These are phyloP conservation scores for Eurytemora carolleeae DNA, from an alignment of 1,140 invertebrate genomes.

Conservation along the genomic window DNA sequence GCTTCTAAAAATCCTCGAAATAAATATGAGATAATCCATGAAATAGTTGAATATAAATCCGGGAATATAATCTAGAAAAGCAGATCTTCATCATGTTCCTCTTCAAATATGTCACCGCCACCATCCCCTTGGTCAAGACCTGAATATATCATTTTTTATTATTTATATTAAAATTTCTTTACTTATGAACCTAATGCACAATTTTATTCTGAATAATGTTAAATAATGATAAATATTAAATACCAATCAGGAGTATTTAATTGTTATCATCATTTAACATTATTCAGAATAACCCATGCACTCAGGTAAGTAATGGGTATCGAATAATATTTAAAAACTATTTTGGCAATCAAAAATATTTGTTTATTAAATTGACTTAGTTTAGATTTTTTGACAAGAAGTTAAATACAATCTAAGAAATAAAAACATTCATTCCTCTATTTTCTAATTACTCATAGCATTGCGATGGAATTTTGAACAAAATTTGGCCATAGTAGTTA, in stretches of 20 bases:
- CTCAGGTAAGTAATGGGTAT: too few relatives aligned
- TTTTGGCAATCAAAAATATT: too few relatives aligned
- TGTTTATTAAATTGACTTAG: too few relatives aligned
- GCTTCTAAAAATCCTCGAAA: too few relatives aligned
- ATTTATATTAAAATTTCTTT: neutral
- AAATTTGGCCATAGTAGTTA: neutral
- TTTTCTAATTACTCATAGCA: too few relatives aligned
- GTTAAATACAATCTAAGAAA: too few relatives aligned
- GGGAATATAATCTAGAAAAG: slow-evolving; percentile 15
- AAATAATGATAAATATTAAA: neutral
- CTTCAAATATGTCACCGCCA: slow-evolving; percentile 9
- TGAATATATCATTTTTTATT: neutral
- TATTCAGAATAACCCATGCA: neutral
- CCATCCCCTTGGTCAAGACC: slow-evolving; percentile 1
- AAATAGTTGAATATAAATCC: too few relatives aligned
- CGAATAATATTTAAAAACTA: too few relatives aligned
- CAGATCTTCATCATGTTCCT: slow-evolving; percentile 15
- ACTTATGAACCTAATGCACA: neutral
- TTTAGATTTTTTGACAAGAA: too few relatives aligned
- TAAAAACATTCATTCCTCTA: too few relatives aligned
- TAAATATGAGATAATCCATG: too few relatives aligned
- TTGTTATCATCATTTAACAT: neutral
- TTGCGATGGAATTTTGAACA: neutral
- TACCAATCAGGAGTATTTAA: neutral
- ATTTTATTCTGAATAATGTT: too few relatives aligned